Evolutionary conservation across 2,113 vertebrate species (phyloP), one percentile per base, ranked within the genome.

Genomic region (Bombycilla garrulus): DNA sequence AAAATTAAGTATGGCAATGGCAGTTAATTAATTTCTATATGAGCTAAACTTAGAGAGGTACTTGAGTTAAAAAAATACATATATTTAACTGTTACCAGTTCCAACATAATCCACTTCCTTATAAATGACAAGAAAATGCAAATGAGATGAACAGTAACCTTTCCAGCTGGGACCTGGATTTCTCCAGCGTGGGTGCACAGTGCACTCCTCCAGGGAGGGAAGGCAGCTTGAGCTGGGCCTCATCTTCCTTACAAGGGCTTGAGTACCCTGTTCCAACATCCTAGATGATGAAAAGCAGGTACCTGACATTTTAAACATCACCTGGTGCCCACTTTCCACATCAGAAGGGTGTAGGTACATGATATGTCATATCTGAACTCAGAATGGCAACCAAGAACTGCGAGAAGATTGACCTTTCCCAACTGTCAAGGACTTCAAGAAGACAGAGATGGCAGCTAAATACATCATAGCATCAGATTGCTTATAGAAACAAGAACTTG

Each of bases 191-290:
- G 26, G 20, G 18, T 1, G 11, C 14, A 54, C 12, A 62, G 9
- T 0, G 0, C 28, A 1, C 10, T 72, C 24, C 26, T 77, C 22
- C 28, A 61, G 16, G 5, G n/a, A 76, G 21, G 14, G 5, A 61
- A 70, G 36, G 33, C 35, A 81, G 13, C 4, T 78, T 84, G 15
- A 70, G 31, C 24, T 31, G 26, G 9, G 6, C 29, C 15, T 50
- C 22, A 21, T 24, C 26, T 61, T 69, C 58, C 24, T 35, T 80
- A 18, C 17, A 3, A 83, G 17, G 5, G 3, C 62, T 62, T 11
- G 5, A 80, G 9, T 24, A 45, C 8, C 10, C 28, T 29, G 2
- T 28, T 81, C 35, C 45, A 69, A 70, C 25, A n/a, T 25, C 22
- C 40, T 28, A 53, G 17, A 66, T n/a, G 7, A 19, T 45, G 10